phyloP scores from a whole-genome alignment of 2,888 invertebrate genomes.

The Tiphia femorata region DNA sequence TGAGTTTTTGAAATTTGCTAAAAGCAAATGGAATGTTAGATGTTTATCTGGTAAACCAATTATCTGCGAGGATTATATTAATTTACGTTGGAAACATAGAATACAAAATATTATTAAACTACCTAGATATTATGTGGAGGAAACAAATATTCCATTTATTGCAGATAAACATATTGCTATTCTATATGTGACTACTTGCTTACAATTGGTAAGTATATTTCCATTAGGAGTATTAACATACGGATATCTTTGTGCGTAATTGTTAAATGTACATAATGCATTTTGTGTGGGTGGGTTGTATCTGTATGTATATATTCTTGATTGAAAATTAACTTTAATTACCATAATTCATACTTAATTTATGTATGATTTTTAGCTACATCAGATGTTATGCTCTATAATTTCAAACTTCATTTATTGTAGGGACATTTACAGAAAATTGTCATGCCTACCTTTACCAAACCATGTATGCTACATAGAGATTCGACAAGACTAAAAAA shows the following conservation, averaged over 20 bases:
- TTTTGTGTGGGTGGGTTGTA: no score
- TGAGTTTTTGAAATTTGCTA: conserved; percentile 47
- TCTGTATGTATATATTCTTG: neutral
- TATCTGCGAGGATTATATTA: conserved; percentile 39
- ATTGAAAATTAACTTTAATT: no score
- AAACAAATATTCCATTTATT: conserved; percentile 44
- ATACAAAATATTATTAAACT: conserved; percentile 31
- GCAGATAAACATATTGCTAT: conserved; percentile 39
- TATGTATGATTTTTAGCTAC: neutral
- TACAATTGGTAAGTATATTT: conserved; percentile 38
- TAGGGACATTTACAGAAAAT: conserved; percentile 41
- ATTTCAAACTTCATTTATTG: conserved; percentile 3
- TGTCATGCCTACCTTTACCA: conserved; percentile 32
- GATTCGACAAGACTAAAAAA: conserved; percentile 1
- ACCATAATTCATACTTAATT: no score
- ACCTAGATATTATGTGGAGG: conserved; percentile 50
- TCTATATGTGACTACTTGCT: conserved; percentile 34
- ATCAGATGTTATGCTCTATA: neutral
- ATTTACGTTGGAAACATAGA: conserved; percentile 46
- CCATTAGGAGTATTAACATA: neutral
- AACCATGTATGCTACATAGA: conserved; percentile 10
- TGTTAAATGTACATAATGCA: neutral
- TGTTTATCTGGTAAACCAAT: conserved; percentile 27
- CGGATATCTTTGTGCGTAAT: conserved; percentile 1
- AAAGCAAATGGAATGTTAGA: conserved; percentile 43